Conservation (phyloP, 2,888 invertebrate genomes). For the Galeopsomyia nigrocyanea region DNA sequence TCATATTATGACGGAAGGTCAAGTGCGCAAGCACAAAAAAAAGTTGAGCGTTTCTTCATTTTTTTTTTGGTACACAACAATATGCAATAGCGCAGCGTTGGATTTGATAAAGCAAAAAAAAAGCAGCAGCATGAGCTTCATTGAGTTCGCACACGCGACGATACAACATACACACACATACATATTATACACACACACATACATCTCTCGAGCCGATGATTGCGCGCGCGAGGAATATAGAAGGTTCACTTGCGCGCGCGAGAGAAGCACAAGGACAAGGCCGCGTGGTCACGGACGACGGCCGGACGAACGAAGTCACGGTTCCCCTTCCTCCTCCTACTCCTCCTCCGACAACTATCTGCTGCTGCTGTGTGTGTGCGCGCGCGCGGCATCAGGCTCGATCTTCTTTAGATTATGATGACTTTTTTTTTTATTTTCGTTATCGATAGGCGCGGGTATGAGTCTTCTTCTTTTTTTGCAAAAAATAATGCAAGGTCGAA, state of each 20-base stretch:
- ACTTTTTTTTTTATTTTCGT: conserved; percentile 25
- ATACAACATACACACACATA: no score
- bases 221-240: conserved; percentile 22
- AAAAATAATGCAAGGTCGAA: no score
- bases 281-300: conserved; percentile 64
- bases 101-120: no score
- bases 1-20: no score
- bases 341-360: conserved; percentile 33
- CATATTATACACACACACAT: no score
- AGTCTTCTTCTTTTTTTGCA: no score
- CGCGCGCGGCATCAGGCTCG: conserved; percentile 23
- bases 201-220: conserved; percentile 16
- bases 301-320: conserved; percentile 46
- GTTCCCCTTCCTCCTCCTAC: conserved; percentile 42
- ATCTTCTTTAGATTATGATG: conserved; percentile 37
- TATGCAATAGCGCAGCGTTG: no score
- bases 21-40: no score
- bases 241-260: not conserved
- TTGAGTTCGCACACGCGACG: no score
- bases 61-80: no score
- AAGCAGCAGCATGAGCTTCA: no score
- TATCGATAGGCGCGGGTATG: conserved; percentile 9
- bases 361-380: conserved; percentile 46
- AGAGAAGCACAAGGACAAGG: conserved; percentile 63
- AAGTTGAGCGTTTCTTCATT: no score